Base-by-base conservation (phyloP, 2,888 invertebrate genomes). In the Lepidocyrtinus sp. region DNA sequence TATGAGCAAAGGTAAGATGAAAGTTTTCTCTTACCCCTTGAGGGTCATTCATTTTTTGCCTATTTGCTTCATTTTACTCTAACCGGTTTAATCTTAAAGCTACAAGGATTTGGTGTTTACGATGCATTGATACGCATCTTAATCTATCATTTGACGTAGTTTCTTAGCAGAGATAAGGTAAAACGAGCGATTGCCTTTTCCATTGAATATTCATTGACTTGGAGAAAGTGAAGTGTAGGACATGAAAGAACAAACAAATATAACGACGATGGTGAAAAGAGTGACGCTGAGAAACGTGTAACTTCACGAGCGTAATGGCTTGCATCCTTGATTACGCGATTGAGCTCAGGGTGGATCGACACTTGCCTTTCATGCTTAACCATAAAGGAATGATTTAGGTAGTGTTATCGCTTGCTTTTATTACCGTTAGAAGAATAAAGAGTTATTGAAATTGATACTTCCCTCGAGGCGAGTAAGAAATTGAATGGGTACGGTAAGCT, bases 151-250 rank as follows among this genome's bases (percentile, higher is more conserved):
- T n/a, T n/a, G n/a, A n/a, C n/a, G n/a, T n/a, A n/a, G n/a, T n/a
- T n/a, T n/a, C n/a, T n/a, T n/a, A n/a, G n/a, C n/a, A 50, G 15
- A 50, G 59, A 59, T 3, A 21, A 22, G 22, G 50, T 63, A 46
- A 25, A 64, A 55, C 17, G 26, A 26, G 65, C 26, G 9, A 67
- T 55, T 74, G 12, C 17, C 45, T 15, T 26, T 45, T 55, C 69
- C 75, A 75, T 75, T 75, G 69, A 75, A 75, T 69, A 63, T 69
- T 75, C 74, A 75, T 74, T 19, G 27, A 17, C 22, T 27, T 17
- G 55, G 25, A 24, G 12, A 67, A 1, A 1, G 7, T n/a, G 7
- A 26, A 46, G 50, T 25, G 70, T 22, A 21, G 59, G 22, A n/a
- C 21, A 62, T 17, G 45, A 71, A 7, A 50, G 46, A 36, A 5